phyloP scores from a whole-genome alignment of 2,888 invertebrate genomes.

The Heliconius charithonia region DNA sequence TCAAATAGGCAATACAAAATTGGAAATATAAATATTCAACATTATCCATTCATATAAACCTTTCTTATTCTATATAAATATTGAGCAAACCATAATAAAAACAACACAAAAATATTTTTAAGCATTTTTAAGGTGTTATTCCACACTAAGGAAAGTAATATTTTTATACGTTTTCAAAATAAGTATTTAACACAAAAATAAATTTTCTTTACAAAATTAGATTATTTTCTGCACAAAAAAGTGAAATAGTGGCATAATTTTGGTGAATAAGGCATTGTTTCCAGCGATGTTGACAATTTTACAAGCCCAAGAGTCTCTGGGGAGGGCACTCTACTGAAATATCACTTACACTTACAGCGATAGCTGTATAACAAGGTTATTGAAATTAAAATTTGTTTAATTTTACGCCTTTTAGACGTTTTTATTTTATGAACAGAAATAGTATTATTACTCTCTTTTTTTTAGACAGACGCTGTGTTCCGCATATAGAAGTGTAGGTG shows the following conservation, averaged over 20 bases:
- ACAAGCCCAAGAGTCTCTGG: slow-evolving; percentile 14
- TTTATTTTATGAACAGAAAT: too few relatives aligned
- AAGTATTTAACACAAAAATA: too few relatives aligned
- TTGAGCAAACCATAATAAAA: too few relatives aligned
- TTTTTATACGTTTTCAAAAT: too few relatives aligned
- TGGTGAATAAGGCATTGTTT: slow-evolving; percentile 14
- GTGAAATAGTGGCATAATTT: background rate
- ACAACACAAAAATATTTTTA: too few relatives aligned
- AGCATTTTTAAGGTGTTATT: too few relatives aligned
- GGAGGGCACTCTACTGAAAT: slow-evolving; percentile 25
- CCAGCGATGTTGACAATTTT: slow-evolving; percentile 24
- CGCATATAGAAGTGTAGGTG: too few relatives aligned
- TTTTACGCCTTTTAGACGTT: background rate
- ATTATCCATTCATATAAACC: too few relatives aligned
- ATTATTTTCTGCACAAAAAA: background rate
- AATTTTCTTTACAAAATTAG: slow-evolving; percentile 1
- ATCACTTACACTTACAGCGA: slow-evolving; percentile 20
- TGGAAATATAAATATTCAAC: slow-evolving; percentile 4
- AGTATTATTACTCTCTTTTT: too few relatives aligned
- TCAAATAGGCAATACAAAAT: slow-evolving; percentile 26
- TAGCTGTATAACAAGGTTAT: slow-evolving; percentile 15
- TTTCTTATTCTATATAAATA: too few relatives aligned
- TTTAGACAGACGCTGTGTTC: too few relatives aligned
- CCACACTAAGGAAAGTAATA: too few relatives aligned
- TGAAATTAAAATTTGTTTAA: slow-evolving; percentile 11